These are phyloP conservation scores for Slavum lentiscoides DNA, from an alignment of 2,888 invertebrate genomes.

Conservation along the genomic window DNA sequence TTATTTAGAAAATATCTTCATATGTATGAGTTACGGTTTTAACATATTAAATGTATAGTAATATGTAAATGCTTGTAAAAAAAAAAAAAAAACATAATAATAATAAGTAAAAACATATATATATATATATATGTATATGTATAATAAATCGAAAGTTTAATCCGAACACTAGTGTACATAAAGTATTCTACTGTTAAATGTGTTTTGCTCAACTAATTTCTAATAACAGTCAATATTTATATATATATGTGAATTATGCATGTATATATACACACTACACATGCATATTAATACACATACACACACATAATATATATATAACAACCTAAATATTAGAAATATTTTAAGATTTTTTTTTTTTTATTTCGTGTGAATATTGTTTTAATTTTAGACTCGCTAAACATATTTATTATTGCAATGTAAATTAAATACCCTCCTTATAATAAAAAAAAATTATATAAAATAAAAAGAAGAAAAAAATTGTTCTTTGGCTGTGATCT, in stretches of 20 bases:
- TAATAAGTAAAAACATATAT: conserved; percentile 14
- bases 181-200: conserved; percentile 51
- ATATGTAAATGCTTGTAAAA: conserved; percentile 32
- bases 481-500: conserved; percentile 58
- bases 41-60: conserved; percentile 32
- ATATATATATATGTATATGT: conserved; percentile 16
- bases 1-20: conserved; percentile 44
- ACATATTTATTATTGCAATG: conserved; percentile 40
- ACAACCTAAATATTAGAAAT: conserved; percentile 29
- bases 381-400: conserved; percentile 44
- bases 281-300: conserved; percentile 3
- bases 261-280: not conserved
- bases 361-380: conserved; percentile 45
- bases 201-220: conserved; percentile 54
- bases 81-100: conserved; percentile 13
- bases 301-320: not conserved
- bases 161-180: conserved; percentile 49
- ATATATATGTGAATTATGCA: not conserved
- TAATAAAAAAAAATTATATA: conserved; percentile 55
- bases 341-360: conserved; percentile 39
- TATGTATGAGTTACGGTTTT: conserved; percentile 24
- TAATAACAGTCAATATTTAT: conserved; percentile 51
- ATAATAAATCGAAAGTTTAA: conserved; percentile 34
- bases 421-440: conserved; percentile 25
- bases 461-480: conserved; percentile 56